phyloP scores from a whole-genome alignment of 35 echinoderm and acorn worm genomes.

The Ophioderma brevispina region DNA sequence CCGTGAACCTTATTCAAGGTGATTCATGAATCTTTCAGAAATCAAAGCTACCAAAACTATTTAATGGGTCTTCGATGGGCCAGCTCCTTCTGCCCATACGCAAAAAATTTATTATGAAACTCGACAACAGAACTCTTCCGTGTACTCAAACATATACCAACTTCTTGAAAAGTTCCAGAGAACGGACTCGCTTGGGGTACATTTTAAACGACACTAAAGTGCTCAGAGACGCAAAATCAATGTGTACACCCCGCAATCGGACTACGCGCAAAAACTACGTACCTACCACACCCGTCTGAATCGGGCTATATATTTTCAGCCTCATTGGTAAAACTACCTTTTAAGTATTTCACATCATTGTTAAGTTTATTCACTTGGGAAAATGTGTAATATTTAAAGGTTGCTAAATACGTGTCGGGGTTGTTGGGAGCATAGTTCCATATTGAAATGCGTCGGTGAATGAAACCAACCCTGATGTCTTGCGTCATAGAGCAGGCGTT shows the following conservation, averaged over 20 bases:
- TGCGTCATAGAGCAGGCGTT: background rate
- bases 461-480: background rate
- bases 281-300: background rate
- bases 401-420: background rate
- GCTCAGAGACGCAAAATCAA: background rate
- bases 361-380: background rate
- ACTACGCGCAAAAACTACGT: background rate
- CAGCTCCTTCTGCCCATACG: constrained; percentile 53
- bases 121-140: constrained; percentile 35
- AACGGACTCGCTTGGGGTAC: background rate
- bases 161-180: background rate
- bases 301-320: background rate
- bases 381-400: background rate
- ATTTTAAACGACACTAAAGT: background rate
- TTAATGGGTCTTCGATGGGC: constrained; percentile 94
- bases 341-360: background rate
- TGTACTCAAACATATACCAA: background rate
- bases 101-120: constrained; percentile 74
- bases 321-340: background rate
- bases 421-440: background rate
- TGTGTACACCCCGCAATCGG: background rate
- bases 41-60: constrained; percentile 70
- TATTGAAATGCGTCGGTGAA: background rate
- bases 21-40: constrained; percentile 83
- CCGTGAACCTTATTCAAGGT: constrained; percentile 79